A percentile compares a stretch with the other conserved stretches of the same genome.
These are phyloP conservation scores for Periphyllus acericola DNA, from an alignment of 2,888 invertebrate genomes.

Conservation along the genomic window DNA sequence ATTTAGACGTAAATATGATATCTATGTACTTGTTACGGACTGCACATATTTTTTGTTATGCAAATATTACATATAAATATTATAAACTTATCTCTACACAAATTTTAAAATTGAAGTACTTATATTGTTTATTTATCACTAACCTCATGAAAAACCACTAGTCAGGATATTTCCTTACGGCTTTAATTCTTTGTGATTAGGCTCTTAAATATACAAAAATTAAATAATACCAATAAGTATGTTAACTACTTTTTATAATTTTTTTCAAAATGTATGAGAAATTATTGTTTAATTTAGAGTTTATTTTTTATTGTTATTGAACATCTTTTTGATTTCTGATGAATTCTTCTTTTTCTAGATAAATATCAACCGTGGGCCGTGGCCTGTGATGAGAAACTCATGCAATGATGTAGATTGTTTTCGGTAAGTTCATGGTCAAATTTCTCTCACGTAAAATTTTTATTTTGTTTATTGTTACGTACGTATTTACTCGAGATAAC, in stretches of 20 bases:
- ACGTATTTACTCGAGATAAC: slow-evolving; percentile 43
- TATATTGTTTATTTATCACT: not conserved
- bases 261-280: not conserved
- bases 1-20: not conserved
- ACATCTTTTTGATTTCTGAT: not conserved
- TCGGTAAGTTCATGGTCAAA: slow-evolving; percentile 47
- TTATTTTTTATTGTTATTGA: not conserved
- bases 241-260: not conserved
- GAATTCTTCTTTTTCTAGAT: not conserved
- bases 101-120: too few species aligned
- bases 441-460: slow-evolving; percentile 32
- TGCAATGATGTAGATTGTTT: slow-evolving; percentile 28
- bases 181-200: not conserved
- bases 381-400: not conserved
- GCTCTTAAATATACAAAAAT: not conserved
- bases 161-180: not conserved
- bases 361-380: not conserved
- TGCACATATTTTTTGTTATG: not conserved
- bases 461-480: not conserved
- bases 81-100: too few species aligned
- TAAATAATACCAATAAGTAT: not conserved
- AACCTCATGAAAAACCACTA: slow-evolving; percentile 3
- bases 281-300: not conserved
- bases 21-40: not conserved
- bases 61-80: not conserved